Evolutionary conservation across 1,140 invertebrate species (phyloP), one percentile per base, ranked within the genome.

Genomic region (Camponotus pennsylvanicus): DNA sequence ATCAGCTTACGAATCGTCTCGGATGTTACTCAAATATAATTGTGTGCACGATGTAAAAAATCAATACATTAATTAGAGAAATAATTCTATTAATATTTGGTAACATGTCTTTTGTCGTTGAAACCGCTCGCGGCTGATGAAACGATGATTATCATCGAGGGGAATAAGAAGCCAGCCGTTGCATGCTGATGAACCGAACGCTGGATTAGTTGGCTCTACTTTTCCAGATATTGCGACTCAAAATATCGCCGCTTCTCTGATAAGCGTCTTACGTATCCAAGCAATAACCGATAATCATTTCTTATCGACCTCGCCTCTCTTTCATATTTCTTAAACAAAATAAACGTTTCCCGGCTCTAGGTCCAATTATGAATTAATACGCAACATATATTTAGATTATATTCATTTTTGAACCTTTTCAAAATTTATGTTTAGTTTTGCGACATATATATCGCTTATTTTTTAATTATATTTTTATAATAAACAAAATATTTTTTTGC

Each of bases 1-100:
- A 88, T 89, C 82, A 32, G 61, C 77, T 84, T 80, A 71, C 42
- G 18, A 52, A 49, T 37, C 59, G 40, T 75, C 67, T 61, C 15
- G 18, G 34, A 40, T 59, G 18, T 15, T 4, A 27, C 13, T 15
- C 45, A 27, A 21, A 9, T 2, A 32, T 63, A 42, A 63, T 63
- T 63, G 37, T 15, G 15, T 27, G 57, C 18, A 13, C 21, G 40
- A 78, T 18, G 18, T 49, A 11, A 67, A 79, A 52, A 49, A 49
- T 45, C 3, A 49, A 0, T 49, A 49, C 3, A 40, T 61, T 61
- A 32, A 63, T 27, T 45, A n/a, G 21, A 61, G 2, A 6, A 8
- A n/a, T 78, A 21, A 52, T 66, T 40, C 21, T 15, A 13, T 3
- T 45, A 15, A 27, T 49, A 15, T 27, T 45, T 5, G 32, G 34